Evolutionary conservation across 2,113 vertebrate genomes (phyloP), one percentile per base, ranked within the genome.

Genomic region (Ammodytes dubius): DNA sequence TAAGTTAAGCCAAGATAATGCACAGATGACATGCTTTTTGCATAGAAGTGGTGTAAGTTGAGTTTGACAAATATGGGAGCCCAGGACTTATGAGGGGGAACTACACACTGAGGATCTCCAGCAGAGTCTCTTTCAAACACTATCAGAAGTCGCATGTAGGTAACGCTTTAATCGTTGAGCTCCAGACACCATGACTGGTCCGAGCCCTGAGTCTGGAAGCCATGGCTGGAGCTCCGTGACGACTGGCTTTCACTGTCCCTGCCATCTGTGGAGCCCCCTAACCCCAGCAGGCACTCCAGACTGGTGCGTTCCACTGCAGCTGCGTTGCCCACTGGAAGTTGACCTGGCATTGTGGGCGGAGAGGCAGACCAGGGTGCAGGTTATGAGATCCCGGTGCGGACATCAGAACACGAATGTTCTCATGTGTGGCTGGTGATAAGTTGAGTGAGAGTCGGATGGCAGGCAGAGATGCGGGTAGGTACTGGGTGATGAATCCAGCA

Each of bases 161-260:
- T 66, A 47, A 78, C 57, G 58, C 53, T 81, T 93, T 43, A 94
- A 47, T 95, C 92, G 19, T 89, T 93, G 74, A 95, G 88, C 85
- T 95, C 93, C 81, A 94, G 77, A 81, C 93, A 95, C 94, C 95
- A 95, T 5, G 93, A 95, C 59, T 93, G 91, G 78, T 96, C 95
- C 15, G 93, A 92, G 86, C 92, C 92, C 77, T 90, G 92, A 66
- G 93, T 95, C 83, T 95, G 94, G 46, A 88, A 80, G 4, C 88
- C 93, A 1, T 87, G 81, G 75, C 93, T 94, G 64, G 94, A 93
- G 35, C 92, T 86, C 12, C 87, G 89, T 0, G 93, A 95, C 37
- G 90, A 92, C 4, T 61, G 79, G 4, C 91, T 93, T 37, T 90
- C 93, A 6, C 91, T 94, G 82, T 95, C 92, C 70, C 90, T 86